Evolutionary conservation across 2,888 invertebrate species (phyloP).

Genomic region (Microdon myrmicae): DNA sequence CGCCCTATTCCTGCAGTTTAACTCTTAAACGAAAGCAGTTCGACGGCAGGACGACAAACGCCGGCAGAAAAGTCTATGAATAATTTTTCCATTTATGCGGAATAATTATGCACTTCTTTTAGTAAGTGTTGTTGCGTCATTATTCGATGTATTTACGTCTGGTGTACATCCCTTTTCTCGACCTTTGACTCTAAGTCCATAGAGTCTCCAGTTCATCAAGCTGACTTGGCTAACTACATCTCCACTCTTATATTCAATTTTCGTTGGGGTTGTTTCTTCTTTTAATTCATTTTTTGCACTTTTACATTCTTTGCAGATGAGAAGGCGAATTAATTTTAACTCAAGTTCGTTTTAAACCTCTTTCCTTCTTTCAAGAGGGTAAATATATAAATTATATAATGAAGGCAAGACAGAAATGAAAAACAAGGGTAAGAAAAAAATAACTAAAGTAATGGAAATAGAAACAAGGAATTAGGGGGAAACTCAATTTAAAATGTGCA

Average conservation of each 20-base stretch:
- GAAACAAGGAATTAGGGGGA: constrained; percentile 1
- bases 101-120: constrained; percentile 45
- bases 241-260: constrained; percentile 35
- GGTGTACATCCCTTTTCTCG: constrained; percentile 17
- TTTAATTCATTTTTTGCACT: constrained; percentile 3
- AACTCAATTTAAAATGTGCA: constrained; percentile 34
- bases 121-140: constrained; percentile 35
- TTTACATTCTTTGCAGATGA: constrained; percentile 23
- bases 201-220: background rate
- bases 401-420: constrained; percentile 5
- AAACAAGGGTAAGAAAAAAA: constrained; percentile 5
- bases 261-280: constrained; percentile 25
- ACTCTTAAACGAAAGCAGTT: constrained; percentile 22
- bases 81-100: constrained; percentile 48
- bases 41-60: constrained; percentile 18
- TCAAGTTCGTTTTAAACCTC: constrained; percentile 25
- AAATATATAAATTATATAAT: constrained; percentile 44
- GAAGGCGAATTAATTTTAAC: constrained; percentile 39
- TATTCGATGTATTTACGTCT: constrained; percentile 20
- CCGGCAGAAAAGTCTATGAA: constrained; percentile 31
- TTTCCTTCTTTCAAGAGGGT: constrained; percentile 5
- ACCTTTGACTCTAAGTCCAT: constrained; percentile 10
- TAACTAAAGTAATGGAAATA: constrained; percentile 1
- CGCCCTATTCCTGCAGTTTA: too few relatives aligned
- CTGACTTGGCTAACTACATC: constrained; percentile 21